These are phyloP conservation scores for Anabas testudineus DNA, from an alignment of 2,797 vertebrate species.

Conservation along the genomic window DNA sequence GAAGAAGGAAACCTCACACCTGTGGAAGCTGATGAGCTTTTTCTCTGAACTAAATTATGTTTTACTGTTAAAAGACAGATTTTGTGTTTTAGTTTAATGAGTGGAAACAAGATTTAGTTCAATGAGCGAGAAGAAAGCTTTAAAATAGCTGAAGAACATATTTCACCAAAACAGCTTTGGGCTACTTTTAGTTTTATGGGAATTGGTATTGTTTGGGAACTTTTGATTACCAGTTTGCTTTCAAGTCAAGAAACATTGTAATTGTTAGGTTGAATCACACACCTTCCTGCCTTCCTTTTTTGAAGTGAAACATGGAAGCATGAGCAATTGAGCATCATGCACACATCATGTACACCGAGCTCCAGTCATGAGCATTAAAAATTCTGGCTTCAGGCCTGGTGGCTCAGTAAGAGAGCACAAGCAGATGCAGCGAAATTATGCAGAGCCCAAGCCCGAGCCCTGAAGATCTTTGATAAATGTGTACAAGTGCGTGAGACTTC, in stretches of 20 bases:
- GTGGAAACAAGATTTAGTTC: no score
- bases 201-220: neutral
- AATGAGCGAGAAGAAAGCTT: no score
- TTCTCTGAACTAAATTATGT: conserved; percentile 41
- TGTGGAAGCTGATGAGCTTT: conserved; percentile 38
- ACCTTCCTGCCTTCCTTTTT: conserved; percentile 5
- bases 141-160: neutral
- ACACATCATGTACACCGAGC: conserved; percentile 6
- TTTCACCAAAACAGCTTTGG: conserved; percentile 1
- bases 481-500: conserved; percentile 1
- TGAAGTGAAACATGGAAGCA: conserved; percentile 18
- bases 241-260: neutral
- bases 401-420: conserved; percentile 27
- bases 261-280: conserved; percentile 15
- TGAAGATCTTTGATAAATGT: conserved; percentile 41
- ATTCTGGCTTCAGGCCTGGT: conserved; percentile 36
- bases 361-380: conserved; percentile 1
- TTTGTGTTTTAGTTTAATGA: no score
- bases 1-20: conserved; percentile 57
- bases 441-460: conserved; percentile 30
- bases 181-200: conserved; percentile 20
- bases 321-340: neutral
- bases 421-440: conserved; percentile 64
- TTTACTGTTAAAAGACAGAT: conserved; percentile 39
- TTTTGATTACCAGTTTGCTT: conserved; percentile 12